Evolutionary conservation across 1,140 invertebrate genomes (phyloP).

Genomic region (Cotesia typhae): DNA sequence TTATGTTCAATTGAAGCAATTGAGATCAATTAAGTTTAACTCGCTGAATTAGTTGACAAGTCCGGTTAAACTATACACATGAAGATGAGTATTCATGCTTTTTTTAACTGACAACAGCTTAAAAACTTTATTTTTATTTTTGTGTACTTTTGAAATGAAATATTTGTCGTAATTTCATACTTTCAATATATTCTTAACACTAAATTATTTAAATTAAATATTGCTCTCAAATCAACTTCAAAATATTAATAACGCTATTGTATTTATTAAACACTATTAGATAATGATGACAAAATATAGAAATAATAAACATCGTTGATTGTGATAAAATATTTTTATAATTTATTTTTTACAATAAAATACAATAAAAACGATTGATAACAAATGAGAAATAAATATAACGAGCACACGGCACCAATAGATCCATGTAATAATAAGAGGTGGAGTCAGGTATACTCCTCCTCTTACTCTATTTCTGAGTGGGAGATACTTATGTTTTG

Average conservation of each 20-base stretch:
- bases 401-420: conserved; percentile 16
- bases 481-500: conserved; percentile 27
- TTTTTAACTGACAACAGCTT: conserved; percentile 2
- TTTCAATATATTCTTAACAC: too few relatives aligned
- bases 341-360: neutral
- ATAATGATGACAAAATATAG: neutral
- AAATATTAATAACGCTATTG: too few relatives aligned
- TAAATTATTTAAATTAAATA: too few relatives aligned
- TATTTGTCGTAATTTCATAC: neutral
- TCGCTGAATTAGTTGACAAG: conserved; percentile 57
- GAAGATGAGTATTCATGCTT: conserved; percentile 14
- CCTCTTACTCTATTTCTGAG: conserved; percentile 25
- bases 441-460: conserved; percentile 37
- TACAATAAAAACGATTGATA: neutral
- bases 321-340: neutral
- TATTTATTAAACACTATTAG: too few relatives aligned
- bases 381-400: conserved; percentile 2
- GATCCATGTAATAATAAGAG: conserved; percentile 24
- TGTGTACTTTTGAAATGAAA: neutral
- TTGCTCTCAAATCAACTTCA: too few relatives aligned
- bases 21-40: conserved; percentile 63
- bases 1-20: conserved; percentile 63
- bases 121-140: neutral
- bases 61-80: conserved; percentile 29
- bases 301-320: neutral